These are phyloP conservation scores for Bucco capensis DNA, from an alignment of 2,113 vertebrate genomes.

Conservation along the genomic window DNA sequence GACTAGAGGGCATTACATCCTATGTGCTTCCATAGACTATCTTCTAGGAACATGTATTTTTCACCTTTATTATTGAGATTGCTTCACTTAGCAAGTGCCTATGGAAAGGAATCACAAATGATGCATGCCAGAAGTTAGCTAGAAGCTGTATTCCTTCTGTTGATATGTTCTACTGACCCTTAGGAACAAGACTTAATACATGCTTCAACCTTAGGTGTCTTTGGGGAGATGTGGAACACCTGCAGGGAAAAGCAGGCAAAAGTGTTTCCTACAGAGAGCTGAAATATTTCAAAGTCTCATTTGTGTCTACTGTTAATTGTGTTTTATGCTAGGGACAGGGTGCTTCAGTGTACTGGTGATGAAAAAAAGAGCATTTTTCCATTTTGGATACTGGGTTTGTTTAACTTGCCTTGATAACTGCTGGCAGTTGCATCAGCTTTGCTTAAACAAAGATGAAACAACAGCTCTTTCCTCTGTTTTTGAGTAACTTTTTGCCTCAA, in stretches of 20 bases:
- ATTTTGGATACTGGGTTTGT: not conserved
- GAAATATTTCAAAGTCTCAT: not conserved
- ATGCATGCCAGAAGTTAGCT: not conserved
- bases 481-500: not conserved
- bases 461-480: not conserved
- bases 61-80: not conserved
- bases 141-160: not conserved
- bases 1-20: not conserved
- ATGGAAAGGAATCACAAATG: not conserved
- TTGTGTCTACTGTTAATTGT: not conserved
- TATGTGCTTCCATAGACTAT: not conserved
- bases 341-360: not conserved
- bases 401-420: not conserved
- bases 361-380: not conserved
- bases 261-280: not conserved
- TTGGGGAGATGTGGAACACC: not conserved
- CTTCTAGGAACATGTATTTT: not conserved
- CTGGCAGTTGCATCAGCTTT: accelerated
- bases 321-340: not conserved
- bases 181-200: not conserved
- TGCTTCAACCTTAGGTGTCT: not conserved
- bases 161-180: not conserved
- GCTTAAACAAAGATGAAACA: not conserved
- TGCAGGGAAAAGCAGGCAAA: not conserved
- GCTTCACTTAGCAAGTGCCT: not conserved